Conservation (phyloP, 2,888 invertebrate genomes). For the Sesia bembeciformis region DNA sequence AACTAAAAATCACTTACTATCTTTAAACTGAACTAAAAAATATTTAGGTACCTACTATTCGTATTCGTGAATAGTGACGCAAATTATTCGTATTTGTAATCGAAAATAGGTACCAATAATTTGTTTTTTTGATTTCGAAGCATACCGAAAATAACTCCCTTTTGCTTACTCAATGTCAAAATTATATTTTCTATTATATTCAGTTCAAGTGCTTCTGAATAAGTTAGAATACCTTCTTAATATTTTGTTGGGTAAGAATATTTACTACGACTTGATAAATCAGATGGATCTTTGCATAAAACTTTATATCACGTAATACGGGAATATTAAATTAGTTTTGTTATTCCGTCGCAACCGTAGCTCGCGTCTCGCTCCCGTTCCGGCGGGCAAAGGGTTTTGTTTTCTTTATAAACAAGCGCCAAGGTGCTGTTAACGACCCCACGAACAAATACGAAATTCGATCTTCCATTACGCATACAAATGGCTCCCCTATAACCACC, state of each 20-base stretch:
- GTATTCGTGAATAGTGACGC: too few relatives aligned
- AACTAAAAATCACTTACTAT: too few relatives aligned
- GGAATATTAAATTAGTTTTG: neutral
- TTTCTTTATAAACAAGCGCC: conserved; percentile 70
- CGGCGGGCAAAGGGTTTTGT: conserved; percentile 54
- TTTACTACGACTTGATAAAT: neutral
- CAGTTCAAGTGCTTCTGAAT: too few relatives aligned
- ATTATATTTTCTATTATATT: too few relatives aligned
- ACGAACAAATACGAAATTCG: conserved; percentile 73
- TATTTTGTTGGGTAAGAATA: neutral
- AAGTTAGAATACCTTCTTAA: too few relatives aligned
- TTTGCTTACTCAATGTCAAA: too few relatives aligned
- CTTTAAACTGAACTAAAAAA: too few relatives aligned
- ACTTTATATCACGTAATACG: neutral
- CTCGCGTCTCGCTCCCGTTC: neutral
- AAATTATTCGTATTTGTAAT: too few relatives aligned
- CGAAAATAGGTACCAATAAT: too few relatives aligned
- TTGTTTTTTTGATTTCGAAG: too few relatives aligned
- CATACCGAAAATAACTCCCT: too few relatives aligned
- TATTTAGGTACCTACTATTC: too few relatives aligned
- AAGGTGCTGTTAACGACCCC: conserved; percentile 71
- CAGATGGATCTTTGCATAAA: neutral
- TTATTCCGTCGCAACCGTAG: conserved; percentile 15
- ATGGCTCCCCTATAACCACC: conserved; percentile 45
- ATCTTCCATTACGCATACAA: conserved; percentile 72